Evolutionary conservation across 2,888 invertebrate genomes (phyloP), one percentile per base, ranked within the genome.

Genomic region (Monochamus alternatus): DNA sequence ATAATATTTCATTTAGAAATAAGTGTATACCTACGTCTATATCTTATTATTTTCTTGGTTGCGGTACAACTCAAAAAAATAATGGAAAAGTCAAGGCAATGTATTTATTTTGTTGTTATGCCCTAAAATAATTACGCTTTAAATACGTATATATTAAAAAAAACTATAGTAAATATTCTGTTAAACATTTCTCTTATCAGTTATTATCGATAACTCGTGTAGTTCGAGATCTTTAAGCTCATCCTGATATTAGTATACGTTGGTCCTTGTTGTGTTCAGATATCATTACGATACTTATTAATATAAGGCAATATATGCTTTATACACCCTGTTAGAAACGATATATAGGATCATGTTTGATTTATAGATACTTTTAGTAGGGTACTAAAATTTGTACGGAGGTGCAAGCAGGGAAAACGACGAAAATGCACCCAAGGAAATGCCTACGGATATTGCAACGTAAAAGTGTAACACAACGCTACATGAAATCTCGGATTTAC

Each of bases 401-500:
- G 63, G 63, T 71, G 63, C 63, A 52, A 44, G 63, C 63, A 52
- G 59, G 71, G 77, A 80, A 79, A 81, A 81, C 75, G 77, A 76
- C 78, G 73, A 78, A 77, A 76, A 69, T 72, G 79, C 82, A 84
- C 82, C 80, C 78, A 80, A 78, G 67, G 80, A 72, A 80, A 80
- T 75, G 74, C 78, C 79, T 77, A 81, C 78, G 77, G 78, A 82
- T 84, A 85, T 85, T 83, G 85, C 84, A 84, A 85, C 84, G 81
- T 82, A 85, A 84, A 84, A 83, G 81, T 76, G 81, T 78, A 77
- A 81, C 76, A 81, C 76, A 82, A 81, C 79, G 81, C 78, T 78
- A 83, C 77, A 75, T 80, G 76, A 73, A 75, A 80, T 78, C 78
- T 78, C 68, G 74, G 76, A 71, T 76, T 73, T 76, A 73, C 62